Evolutionary conservation across 2,113 vertebrate genomes (phyloP), one percentile per base, ranked within the genome.

Genomic region (Nycticorax nycticorax): DNA sequence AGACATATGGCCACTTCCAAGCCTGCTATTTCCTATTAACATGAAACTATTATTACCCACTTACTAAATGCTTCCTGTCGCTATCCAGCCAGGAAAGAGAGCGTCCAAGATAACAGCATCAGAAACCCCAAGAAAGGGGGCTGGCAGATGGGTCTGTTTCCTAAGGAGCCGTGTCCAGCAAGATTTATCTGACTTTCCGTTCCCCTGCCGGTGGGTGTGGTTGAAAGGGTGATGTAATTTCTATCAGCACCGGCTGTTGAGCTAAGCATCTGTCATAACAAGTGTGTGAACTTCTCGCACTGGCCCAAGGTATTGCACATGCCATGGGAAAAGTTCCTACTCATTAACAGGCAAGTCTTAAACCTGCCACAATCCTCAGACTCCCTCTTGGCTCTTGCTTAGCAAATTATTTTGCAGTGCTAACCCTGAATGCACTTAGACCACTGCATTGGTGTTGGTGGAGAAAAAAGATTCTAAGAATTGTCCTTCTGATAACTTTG

Each of bases 1-100:
- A 80, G 94, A 78, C 95, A 76, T 41, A 68, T 41, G 68, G 69
- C 96, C 60, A 75, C 81, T 93, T 97, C 97, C 93, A 96, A 81
- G 94, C 62, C 93, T 92, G 87, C 86, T 93, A 91, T 95, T 97
- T 97, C 96, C 95, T 97, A 97, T 86, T 93, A 93, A 96, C 93
- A 77, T 77, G 92, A 77, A 92, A 86, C 96, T 96, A 97, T 98
- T 97, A 98, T 98, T 97, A 93, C 96, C 98, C 96, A 90, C 95
- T 98, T 97, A 96, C 90, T 37, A 74, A 97, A 96, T 3, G 78
- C 95, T 96, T 98, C 96, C 96, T 95, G 95, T 93, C 45, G 22
- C 96, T 96, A 94, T 94, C 95, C 88, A 96, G 96, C 96, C 97
- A 92, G 97, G 98, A 98, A 96, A 94, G 93, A 95, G 80, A 94